Evolutionary conservation across 2,888 invertebrate species (phyloP), one percentile per base, ranked within the genome.

Genomic region (Drosophila borborema): DNA sequence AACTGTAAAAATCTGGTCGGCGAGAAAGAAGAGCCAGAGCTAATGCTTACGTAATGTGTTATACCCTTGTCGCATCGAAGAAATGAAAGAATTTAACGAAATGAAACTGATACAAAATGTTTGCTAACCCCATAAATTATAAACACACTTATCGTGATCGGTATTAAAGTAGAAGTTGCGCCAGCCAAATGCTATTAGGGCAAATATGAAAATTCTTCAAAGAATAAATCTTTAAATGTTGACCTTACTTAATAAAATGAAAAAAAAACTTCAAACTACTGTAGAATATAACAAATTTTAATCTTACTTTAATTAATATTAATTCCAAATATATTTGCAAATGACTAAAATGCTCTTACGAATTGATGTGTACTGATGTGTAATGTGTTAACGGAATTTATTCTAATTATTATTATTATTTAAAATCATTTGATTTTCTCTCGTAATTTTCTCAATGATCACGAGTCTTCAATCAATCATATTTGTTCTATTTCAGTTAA

Each of bases 401-500:
- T 12, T 41, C 5, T 34, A 43, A 45, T 34, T 58, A 20, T n/a
- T 9, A 20, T 34, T 34, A 14, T 20, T 10, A 34, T 45, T 36
- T 48, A 10, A 23, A 45, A 54, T 41, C 0, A 46, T 53, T 56
- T 23, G n/a, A 7, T 16, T 53, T 43, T 3, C 5, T 7, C 49
- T 49, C 16, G 8, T 4, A 53, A 53, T 64, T 68, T 68, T 36
- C 40, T 51, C 61, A 71, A 7, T 60, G 64, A 58, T 49, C 61
- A 59, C 41, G 31, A 51, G 41, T 48, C 43, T 68, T 38, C 51
- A 23, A 75, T 77, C 78, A 61, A 77, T 67, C 73, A 72, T n/a
- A 63, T 28, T 20, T n/a, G 18, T 77, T 81, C 61, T 67, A 48
- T 73, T 81, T 64, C 64, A 81, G 55, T 81, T 67, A 64, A 64